Evolutionary conservation across 2,888 invertebrate species (phyloP), one percentile per base, ranked within the genome.

Genomic region (Epicampocera succincta): DNA sequence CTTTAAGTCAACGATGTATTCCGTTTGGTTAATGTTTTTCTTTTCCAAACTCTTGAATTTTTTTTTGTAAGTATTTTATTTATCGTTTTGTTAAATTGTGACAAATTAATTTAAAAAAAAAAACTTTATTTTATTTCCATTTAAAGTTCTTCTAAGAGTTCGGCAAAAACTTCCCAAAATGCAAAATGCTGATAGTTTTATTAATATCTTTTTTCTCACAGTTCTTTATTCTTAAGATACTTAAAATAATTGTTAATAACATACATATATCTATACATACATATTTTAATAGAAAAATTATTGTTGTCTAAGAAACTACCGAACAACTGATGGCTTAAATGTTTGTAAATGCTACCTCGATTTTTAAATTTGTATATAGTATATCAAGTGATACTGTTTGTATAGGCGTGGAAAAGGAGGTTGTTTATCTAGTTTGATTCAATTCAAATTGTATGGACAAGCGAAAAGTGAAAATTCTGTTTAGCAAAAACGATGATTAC

Each of bases 291-390:
- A 66, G 58, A 4, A 63, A 61, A 56, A 63, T 21, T 63, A 44
- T 56, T 52, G 19, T 72, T 61, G 21, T 63, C 54, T 54, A 73
- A 46, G 13, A 40, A 56, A 40, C 19, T 29, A 1, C 61, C 44
- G 38, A 52, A 42, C 40, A 56, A 65, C 44, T 29, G 42, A 38
- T 58, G 58, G 61, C 76, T 68, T 60, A 65, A 82, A 74, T 74
- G 69, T 81, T 74, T 78, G 78, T 66, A 74, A 78, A 82, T 74
- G 65, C 77, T 82, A 82, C 81, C 81, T 82, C 81, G 76, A 60
- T 66, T 42, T 38, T 33, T 33, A 9, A 33, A 33, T 25, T 25
- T 25, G 25, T 33, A 33, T 33, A 9, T 33, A 8, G 1, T 33
- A 33, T 8, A 9, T 33, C 33, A 33, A 33, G 8, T 8, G 33